Conservation (phyloP, 1,140 invertebrate genomes). For the Lithobius niger region DNA sequence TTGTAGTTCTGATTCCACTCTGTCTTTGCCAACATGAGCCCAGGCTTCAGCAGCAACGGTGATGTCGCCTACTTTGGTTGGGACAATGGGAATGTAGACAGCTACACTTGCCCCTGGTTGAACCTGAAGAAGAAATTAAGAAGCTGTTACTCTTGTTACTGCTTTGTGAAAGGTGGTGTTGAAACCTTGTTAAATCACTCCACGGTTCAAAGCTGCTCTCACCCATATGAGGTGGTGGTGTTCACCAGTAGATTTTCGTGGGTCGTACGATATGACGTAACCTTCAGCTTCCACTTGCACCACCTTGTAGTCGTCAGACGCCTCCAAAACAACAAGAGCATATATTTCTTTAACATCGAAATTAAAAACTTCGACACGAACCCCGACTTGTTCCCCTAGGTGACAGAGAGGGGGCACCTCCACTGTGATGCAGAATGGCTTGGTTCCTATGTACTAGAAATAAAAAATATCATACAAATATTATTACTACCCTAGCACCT, state of each 20-base stretch:
- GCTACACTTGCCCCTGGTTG: slow-evolving; percentile 19
- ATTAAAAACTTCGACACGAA: slow-evolving; percentile 41
- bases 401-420: slow-evolving; percentile 37
- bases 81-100: slow-evolving; percentile 34
- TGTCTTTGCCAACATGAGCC: slow-evolving; percentile 38
- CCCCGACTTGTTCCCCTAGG: slow-evolving; percentile 43
- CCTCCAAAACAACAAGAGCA: slow-evolving; percentile 31
- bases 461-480: slow-evolving; percentile 8
- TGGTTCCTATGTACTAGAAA: slow-evolving; percentile 34
- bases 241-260: slow-evolving; percentile 28
- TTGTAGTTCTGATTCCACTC: slow-evolving; percentile 31
- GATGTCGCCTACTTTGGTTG: slow-evolving; percentile 32
- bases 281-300: slow-evolving; percentile 41
- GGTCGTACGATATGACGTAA: slow-evolving; percentile 37
- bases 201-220: slow-evolving; percentile 16
- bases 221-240: slow-evolving; percentile 39
- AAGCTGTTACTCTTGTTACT: neutral
- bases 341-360: slow-evolving; percentile 31
- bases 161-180: neutral
- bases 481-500: too few relatives aligned
- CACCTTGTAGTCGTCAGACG: slow-evolving; percentile 38
- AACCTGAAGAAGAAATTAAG: slow-evolving; percentile 14
- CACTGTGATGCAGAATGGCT: slow-evolving; percentile 42
- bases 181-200: neutral
- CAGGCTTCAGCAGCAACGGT: slow-evolving; percentile 38